Conservation (phyloP, 2,113 vertebrate species). For the Synodontis membranacea region DNA sequence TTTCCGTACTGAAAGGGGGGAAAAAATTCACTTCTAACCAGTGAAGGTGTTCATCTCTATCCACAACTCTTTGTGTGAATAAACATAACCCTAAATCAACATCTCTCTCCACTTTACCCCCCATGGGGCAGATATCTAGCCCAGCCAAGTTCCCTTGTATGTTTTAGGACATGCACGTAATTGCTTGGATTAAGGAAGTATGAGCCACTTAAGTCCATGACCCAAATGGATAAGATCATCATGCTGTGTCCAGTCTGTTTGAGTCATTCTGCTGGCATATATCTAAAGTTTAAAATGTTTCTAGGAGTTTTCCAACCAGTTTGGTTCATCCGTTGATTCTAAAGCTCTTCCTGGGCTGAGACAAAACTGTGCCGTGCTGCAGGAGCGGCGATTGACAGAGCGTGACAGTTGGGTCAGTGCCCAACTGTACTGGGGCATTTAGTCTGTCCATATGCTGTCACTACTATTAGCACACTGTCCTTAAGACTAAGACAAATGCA, state of each 20-base stretch:
- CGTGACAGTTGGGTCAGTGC: conserved; percentile 38
- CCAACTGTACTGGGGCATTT: conserved; percentile 56
- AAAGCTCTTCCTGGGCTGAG: not conserved
- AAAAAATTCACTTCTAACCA: not conserved
- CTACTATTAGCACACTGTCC: conserved; percentile 37
- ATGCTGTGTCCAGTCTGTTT: conserved; percentile 9
- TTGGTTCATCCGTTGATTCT: not conserved
- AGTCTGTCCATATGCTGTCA: conserved; percentile 60
- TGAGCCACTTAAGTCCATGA: conserved; percentile 13
- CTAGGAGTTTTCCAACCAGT: not conserved
- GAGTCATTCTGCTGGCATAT: not conserved
- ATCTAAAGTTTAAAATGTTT: conserved; percentile 35
- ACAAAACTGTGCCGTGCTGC: not conserved
- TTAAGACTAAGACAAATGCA: conserved; percentile 56
- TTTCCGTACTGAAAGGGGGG: not conserved
- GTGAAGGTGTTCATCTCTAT: not conserved
- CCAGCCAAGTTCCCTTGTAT: conserved; percentile 22
- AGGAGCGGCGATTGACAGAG: conserved; percentile 10
- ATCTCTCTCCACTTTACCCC: not conserved
- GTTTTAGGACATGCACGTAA: conserved; percentile 22
- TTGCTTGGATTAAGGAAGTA: conserved; percentile 29
- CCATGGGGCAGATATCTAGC: not conserved
- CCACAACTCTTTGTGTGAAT: not conserved
- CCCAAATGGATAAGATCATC: conserved; percentile 5
- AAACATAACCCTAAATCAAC: not conserved